Evolutionary conservation across 2,113 vertebrate genomes (phyloP).

Genomic region (Paratilapia polleni): DNA sequence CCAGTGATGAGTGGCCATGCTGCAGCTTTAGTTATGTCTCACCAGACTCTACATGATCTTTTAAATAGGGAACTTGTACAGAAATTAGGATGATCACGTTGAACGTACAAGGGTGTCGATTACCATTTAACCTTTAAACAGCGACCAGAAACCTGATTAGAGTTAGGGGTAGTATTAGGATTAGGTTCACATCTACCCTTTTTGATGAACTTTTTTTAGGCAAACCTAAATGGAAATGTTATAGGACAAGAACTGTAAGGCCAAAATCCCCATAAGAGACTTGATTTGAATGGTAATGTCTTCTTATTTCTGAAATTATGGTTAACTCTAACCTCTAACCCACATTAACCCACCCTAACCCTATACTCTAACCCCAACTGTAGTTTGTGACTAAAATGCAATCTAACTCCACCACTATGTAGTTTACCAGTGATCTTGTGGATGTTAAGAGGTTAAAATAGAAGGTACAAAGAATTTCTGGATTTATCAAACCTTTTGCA

Average conservation of each 20-base stretch:
- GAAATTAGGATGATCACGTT: not conserved
- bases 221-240: too few species aligned
- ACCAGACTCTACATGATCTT: not conserved
- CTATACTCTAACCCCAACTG: too few species aligned
- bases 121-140: not conserved
- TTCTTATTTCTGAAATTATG: not conserved
- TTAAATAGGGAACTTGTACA: not conserved
- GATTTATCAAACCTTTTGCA: not conserved
- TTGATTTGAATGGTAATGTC: not conserved
- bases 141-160: not conserved
- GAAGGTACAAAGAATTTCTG: not conserved
- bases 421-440: not conserved
- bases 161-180: not conserved
- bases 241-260: too few species aligned
- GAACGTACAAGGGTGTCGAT: not conserved
- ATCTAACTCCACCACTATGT: not conserved
- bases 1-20: constrained; percentile 9
- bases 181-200: too few species aligned
- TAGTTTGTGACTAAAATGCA: not conserved
- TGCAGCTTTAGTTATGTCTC: not conserved
- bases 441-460: not conserved
- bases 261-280: not conserved
- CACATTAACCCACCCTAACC: not conserved
- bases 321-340: not conserved
- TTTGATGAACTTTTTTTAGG: not conserved